A percentile compares a stretch with the other conserved stretches of the same genome.
Conservation (phyloP, 2,888 invertebrate species). For the Ditula angustiorana region DNA sequence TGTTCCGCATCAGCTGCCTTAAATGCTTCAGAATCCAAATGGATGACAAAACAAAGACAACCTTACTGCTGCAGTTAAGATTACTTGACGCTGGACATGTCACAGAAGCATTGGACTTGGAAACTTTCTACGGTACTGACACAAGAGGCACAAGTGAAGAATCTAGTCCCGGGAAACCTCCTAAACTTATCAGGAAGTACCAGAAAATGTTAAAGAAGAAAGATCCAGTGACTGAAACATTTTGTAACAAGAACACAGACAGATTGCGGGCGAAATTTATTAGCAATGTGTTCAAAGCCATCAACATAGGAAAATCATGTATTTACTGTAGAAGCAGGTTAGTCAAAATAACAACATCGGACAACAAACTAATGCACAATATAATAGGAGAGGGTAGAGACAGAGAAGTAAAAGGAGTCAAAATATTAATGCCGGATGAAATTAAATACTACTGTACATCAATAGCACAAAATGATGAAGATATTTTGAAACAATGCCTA, state of each 20-base stretch:
- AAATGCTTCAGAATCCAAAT: slow-evolving; percentile 89
- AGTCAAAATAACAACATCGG: slow-evolving; percentile 84
- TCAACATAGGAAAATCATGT: slow-evolving; percentile 80
- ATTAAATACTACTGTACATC: slow-evolving; percentile 88
- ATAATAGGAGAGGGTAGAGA: slow-evolving; percentile 53
- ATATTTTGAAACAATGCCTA: slow-evolving; percentile 88
- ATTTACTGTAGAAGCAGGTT: slow-evolving; percentile 81
- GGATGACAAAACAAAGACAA: slow-evolving; percentile 76
- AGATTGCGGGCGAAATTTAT: slow-evolving; percentile 76
- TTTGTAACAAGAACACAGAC: slow-evolving; percentile 80
- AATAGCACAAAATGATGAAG: slow-evolving; percentile 90
- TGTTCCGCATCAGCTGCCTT: slow-evolving; percentile 90
- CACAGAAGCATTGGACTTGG: slow-evolving; percentile 89
- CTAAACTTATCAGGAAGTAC: slow-evolving; percentile 74
- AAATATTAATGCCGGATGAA: slow-evolving; percentile 88
- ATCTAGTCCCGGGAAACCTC: slow-evolving; percentile 73
- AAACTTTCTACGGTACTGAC: slow-evolving; percentile 66
- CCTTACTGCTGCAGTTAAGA: slow-evolving; percentile 88
- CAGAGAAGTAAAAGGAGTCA: slow-evolving; percentile 64
- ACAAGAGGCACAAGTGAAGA: slow-evolving; percentile 64
- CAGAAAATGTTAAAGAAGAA: slow-evolving; percentile 64
- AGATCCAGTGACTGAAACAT: slow-evolving; percentile 63
- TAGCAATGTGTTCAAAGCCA: slow-evolving; percentile 73
- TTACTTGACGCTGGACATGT: slow-evolving; percentile 91
- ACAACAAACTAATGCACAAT: slow-evolving; percentile 86